Conservation (phyloP, 2,888 invertebrate genomes). For the Cosmia trapezina region DNA sequence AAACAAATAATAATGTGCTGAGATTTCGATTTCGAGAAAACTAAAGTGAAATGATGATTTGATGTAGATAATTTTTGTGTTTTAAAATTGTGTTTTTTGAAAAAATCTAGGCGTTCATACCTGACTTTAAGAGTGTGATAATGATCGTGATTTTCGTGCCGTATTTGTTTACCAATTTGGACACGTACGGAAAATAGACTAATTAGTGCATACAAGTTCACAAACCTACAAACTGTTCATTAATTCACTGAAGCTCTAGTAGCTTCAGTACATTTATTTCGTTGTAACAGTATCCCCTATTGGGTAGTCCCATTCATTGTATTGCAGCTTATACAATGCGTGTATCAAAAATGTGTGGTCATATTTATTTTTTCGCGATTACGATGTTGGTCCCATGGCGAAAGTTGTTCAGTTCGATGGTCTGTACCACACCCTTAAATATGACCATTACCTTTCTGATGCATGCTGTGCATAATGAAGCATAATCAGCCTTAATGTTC, state of each 20-base stretch:
- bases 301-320: neutral
- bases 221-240: conserved; percentile 6
- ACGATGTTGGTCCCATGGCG: too few relatives aligned
- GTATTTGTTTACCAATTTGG: neutral
- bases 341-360: too few relatives aligned
- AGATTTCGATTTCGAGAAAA: too few relatives aligned
- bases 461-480: neutral
- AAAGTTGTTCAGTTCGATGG: neutral
- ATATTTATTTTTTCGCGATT: too few relatives aligned
- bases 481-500: too few relatives aligned
- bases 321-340: too few relatives aligned
- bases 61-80: neutral
- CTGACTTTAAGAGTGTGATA: neutral
- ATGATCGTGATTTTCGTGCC: too few relatives aligned
- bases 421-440: too few relatives aligned
- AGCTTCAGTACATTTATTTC: neutral
- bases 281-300: neutral
- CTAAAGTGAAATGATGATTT: neutral
- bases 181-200: neutral
- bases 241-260: neutral
- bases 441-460: neutral
- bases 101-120: neutral
- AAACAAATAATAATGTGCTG: neutral
- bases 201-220: conserved; percentile 5
- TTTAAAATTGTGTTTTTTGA: neutral